Conservation (phyloP, 2,113 vertebrate species). For the Globicephala melas region DNA sequence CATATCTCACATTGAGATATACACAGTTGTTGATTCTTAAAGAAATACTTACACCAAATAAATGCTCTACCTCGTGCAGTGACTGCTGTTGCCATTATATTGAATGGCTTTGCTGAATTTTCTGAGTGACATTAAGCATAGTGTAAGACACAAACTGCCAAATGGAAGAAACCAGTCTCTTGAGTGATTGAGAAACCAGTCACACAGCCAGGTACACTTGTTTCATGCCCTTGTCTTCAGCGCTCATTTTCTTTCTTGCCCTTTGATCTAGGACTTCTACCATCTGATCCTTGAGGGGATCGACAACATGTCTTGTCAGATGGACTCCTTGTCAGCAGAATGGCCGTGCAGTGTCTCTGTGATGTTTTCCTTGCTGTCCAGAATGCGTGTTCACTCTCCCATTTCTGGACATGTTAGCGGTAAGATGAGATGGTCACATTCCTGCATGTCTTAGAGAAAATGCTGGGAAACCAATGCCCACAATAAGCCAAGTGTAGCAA, state of each 20-base stretch:
- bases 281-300: constrained; percentile 54
- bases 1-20: background rate
- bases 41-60: background rate
- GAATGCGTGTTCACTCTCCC: background rate
- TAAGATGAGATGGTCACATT: background rate
- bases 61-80: background rate
- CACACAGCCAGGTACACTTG: constrained; percentile 36
- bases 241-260: constrained; percentile 39
- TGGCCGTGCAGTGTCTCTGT: background rate
- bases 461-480: background rate
- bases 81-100: background rate
- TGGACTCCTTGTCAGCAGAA: constrained; percentile 54
- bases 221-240: constrained; percentile 38
- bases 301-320: constrained; percentile 28
- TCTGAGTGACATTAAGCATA: background rate
- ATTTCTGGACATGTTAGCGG: background rate
- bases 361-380: background rate
- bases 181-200: constrained; percentile 38
- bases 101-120: background rate
- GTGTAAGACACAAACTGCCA: background rate
- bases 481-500: background rate
- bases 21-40: background rate
- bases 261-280: constrained; percentile 53
- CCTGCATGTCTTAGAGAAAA: background rate
- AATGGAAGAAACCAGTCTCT: background rate